Evolutionary conservation across 2,888 invertebrate species (phyloP).

Genomic region (Epinotia nisella): DNA sequence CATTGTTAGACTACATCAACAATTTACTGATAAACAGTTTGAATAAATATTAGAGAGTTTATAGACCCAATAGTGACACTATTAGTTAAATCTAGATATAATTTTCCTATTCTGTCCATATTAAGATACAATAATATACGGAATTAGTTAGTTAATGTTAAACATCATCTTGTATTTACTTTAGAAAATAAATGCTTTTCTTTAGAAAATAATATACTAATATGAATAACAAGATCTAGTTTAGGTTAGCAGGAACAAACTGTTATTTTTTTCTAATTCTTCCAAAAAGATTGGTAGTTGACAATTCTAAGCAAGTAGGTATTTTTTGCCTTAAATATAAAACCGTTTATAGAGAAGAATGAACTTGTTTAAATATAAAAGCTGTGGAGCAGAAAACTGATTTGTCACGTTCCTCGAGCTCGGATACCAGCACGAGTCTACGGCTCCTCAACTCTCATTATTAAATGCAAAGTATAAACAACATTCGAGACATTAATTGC

Average conservation of each 20-base stretch:
- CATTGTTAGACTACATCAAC: too few species aligned
- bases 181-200: too few species aligned
- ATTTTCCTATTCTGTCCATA: too few species aligned
- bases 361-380: conserved; percentile 45
- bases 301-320: conserved; percentile 1
- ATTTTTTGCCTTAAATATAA: conserved; percentile 37
- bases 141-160: too few species aligned
- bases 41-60: too few species aligned
- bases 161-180: too few species aligned
- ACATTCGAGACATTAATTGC: conserved; percentile 55
- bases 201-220: too few species aligned
- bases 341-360: conserved; percentile 42
- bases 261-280: conserved; percentile 5
- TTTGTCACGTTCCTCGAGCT: conserved; percentile 41
- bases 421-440: conserved; percentile 40
- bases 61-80: too few species aligned
- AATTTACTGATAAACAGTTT: too few species aligned
- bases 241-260: conserved; percentile 1
- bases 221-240: conserved; percentile 8
- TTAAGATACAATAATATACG: too few species aligned
- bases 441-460: conserved; percentile 31
- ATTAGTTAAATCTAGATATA: too few species aligned
- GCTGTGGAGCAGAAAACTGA: conserved; percentile 43
- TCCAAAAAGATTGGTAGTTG: conserved; percentile 8
- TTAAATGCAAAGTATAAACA: conserved; percentile 50